These are phyloP conservation scores for Pachypeltis micranthus DNA, from an alignment of 1,140 invertebrate genomes.

Conservation along the genomic window DNA sequence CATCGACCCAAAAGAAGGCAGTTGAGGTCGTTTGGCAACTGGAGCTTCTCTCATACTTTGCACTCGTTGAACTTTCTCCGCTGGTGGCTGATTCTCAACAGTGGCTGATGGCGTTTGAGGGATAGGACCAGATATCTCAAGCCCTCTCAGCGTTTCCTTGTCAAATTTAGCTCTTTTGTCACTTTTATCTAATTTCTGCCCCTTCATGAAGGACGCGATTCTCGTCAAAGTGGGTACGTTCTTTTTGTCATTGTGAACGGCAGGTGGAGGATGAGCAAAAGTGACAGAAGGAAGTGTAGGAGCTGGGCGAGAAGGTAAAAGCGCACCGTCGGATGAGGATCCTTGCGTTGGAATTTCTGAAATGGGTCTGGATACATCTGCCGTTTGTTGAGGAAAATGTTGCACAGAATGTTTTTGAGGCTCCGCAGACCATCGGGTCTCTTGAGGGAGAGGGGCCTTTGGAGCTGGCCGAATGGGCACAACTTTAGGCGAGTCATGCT, in stretches of 20 bases:
- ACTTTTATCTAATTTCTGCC: slow-evolving; percentile 27
- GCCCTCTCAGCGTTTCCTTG: slow-evolving; percentile 51
- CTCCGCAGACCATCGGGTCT: slow-evolving; percentile 37
- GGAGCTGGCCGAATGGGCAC: slow-evolving; percentile 22
- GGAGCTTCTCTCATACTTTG: slow-evolving; percentile 59
- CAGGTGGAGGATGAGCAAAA: background rate
- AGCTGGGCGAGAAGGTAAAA: slow-evolving; percentile 26
- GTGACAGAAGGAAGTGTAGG: slow-evolving; percentile 16
- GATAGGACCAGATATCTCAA: slow-evolving; percentile 72
- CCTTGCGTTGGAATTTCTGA: too few species aligned
- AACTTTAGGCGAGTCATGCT: slow-evolving; percentile 29
- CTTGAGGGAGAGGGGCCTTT: slow-evolving; percentile 16
- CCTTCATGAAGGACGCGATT: slow-evolving; percentile 60
- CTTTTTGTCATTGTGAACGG: slow-evolving; percentile 13
- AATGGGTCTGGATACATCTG: background rate
- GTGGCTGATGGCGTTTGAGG: slow-evolving; percentile 51
- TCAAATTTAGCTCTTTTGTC: slow-evolving; percentile 37
- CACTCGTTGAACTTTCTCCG: slow-evolving; percentile 49
- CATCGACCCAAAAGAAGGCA: slow-evolving; percentile 73
- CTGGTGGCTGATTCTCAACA: slow-evolving; percentile 35
- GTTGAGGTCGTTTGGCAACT: slow-evolving; percentile 38
- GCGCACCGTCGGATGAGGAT: slow-evolving; percentile 23
- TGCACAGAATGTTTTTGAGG: slow-evolving; percentile 32
- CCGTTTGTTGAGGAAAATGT: slow-evolving; percentile 37
- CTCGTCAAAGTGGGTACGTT: slow-evolving; percentile 43